Evolutionary conservation across 2,797 vertebrate genomes (phyloP), one percentile per base, ranked within the genome.

Genomic region (Malacoraja senta): DNA sequence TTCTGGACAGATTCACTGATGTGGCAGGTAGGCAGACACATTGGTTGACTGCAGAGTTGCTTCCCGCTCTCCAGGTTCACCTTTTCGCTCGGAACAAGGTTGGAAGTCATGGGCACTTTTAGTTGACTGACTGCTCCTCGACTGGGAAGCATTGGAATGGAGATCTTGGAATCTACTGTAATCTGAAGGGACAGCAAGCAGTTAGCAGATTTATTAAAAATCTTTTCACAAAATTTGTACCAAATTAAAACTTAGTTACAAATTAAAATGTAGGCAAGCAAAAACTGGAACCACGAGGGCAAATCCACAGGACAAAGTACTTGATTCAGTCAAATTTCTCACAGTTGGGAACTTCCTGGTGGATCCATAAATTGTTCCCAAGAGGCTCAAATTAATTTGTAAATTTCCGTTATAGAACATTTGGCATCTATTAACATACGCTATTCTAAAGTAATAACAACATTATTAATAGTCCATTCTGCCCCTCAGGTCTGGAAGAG

Each of bases 1-100:
- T 98, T 97, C 96, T 98, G 97, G 95, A 98, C 98, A 0, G 98
- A 98, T 29, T 97, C 97, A 78, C 99, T 99, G 96, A 99, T 97
- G 93, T 97, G 97, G 94, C 99, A 99, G 0, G 95, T 93, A 0
- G 99, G 98, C 94, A 99, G 95, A 19, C 97, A 96, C 93, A 99
- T 95, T 0, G 97, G 98, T 94, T 96, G 95, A 0, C 93, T 96
- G 76, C 97, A 97, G 95, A 99, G 95, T 72, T 96, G 96, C 92
- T 96, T 95, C 17, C n/a, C 95, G 0, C 95, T 94, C 93, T 97
- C 97, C 95, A 98, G 93, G 4, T 61, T 94, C 26, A 93, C 80
- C 0, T 1, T 1, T 21, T 94, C 94, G 0, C 19, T 86, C 3
- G 8, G 93, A 24, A 94, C 58, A 0, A 19, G 58, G 9, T 17